Conservation (phyloP, 2,888 invertebrate genomes). For the Neuroscelio doddi region DNA sequence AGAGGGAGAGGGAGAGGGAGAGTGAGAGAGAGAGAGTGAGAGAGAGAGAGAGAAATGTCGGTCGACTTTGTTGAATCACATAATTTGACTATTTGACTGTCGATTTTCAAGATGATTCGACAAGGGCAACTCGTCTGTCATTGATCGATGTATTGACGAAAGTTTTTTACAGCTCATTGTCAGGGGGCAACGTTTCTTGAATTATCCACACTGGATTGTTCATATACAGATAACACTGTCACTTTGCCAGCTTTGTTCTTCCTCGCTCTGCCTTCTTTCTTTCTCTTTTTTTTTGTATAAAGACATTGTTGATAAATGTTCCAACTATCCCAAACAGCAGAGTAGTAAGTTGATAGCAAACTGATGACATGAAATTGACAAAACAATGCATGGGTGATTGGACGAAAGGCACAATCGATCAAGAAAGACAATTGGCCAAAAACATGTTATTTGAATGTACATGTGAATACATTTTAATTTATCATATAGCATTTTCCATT, state of each 20-base stretch:
- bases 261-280: not conserved
- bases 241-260: not conserved
- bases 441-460: too few species aligned
- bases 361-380: not conserved
- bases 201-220: not conserved
- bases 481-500: too few species aligned
- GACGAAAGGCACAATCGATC: too few species aligned
- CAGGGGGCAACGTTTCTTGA: constrained; percentile 6
- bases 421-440: too few species aligned
- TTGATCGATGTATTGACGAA: not conserved
- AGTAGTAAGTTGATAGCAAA: not conserved
- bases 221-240: too few species aligned
- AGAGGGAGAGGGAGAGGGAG: too few species aligned
- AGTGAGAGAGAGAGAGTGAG: too few species aligned
- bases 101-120: constrained; percentile 25
- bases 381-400: too few species aligned
- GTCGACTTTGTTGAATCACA: not conserved
- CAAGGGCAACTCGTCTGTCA: constrained; percentile 3
- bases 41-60: not conserved
- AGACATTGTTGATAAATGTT: constrained; percentile 2
- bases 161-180: constrained; percentile 2
- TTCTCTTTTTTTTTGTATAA: not conserved
- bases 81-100: not conserved
- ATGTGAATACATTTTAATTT: too few species aligned
- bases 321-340: too few species aligned